phyloP scores from a whole-genome alignment of 2,797 vertebrate species.

The Hippocampus kuda region DNA sequence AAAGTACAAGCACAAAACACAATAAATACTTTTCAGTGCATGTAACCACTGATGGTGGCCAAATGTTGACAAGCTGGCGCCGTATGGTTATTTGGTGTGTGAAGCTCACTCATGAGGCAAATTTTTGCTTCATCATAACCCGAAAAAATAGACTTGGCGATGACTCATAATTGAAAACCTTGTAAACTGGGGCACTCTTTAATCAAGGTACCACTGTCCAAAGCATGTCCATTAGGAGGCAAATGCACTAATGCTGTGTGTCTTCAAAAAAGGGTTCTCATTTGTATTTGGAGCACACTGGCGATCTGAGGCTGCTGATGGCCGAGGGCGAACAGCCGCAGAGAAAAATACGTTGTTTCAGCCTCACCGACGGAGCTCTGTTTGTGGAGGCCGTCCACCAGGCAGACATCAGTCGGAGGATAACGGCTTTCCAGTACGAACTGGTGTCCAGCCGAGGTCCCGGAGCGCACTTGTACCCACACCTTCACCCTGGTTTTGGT shows the following conservation, averaged over 20 bases:
- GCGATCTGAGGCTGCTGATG: constrained; percentile 79
- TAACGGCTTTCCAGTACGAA: constrained; percentile 87
- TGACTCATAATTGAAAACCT: not conserved
- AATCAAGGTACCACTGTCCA: not conserved
- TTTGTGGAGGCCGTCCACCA: constrained; percentile 84
- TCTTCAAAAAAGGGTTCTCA: constrained; percentile 68
- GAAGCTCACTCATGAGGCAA: not conserved
- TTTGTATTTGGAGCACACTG: constrained; percentile 84
- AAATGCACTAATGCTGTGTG: not conserved
- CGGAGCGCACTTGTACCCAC: constrained; percentile 47
- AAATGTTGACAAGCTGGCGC: not conserved
- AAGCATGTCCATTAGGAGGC: not conserved
- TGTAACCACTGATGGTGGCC: not conserved
- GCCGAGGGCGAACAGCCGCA: constrained; percentile 65
- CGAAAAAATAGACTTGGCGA: too few species aligned
- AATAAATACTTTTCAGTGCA: not conserved
- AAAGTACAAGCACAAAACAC: not conserved
- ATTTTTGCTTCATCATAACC: not conserved
- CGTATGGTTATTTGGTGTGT: not conserved
- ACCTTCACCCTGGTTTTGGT: constrained; percentile 55
- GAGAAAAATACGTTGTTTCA: constrained; percentile 72
- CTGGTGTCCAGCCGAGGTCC: constrained; percentile 61
- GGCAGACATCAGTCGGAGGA: constrained; percentile 83
- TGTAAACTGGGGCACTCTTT: not conserved
- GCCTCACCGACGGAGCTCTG: constrained; percentile 73